phyloP scores from a whole-genome alignment of 2,797 vertebrate species.

The Enteromius afrohamiltoni region DNA sequence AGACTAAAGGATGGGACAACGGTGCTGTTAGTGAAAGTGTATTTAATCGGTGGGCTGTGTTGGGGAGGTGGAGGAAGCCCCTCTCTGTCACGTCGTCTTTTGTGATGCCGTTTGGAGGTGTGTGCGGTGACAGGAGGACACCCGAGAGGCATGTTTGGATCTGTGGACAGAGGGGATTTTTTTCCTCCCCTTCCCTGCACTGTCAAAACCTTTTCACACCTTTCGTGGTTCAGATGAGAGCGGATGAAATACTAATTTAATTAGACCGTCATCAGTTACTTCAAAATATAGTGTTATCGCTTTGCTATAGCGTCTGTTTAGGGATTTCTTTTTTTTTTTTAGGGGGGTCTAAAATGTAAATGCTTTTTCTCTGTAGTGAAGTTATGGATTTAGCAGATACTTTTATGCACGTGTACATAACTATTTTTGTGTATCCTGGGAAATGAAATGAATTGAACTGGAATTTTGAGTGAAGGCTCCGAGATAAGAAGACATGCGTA shows the following conservation, averaged over 20 bases:
- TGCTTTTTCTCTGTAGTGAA: conserved; percentile 6
- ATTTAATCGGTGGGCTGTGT: conserved; percentile 1
- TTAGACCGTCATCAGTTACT: conserved; percentile 77
- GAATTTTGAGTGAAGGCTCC: neutral
- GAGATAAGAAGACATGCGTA: conserved; percentile 51
- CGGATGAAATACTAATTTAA: conserved; percentile 77
- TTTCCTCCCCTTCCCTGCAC: conserved; percentile 49
- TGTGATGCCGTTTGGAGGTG: conserved; percentile 27
- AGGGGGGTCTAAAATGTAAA: neutral
- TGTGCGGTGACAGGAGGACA: conserved; percentile 32
- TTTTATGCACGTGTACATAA: neutral
- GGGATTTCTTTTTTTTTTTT: neutral
- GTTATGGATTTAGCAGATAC: neutral
- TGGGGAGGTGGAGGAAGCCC: neutral
- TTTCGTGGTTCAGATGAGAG: conserved; percentile 66
- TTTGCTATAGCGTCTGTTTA: conserved; percentile 35
- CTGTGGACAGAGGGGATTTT: conserved; percentile 39
- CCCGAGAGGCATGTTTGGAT: conserved; percentile 46
- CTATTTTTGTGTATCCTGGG: neutral
- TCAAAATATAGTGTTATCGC: conserved; percentile 72
- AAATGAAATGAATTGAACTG: neutral
- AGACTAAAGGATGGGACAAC: conserved; percentile 27
- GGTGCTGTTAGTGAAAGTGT: conserved; percentile 37
- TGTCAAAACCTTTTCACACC: conserved; percentile 71
- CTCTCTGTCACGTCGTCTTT: conserved; percentile 19